Evolutionary conservation across 2,888 invertebrate genomes (phyloP).

Genomic region (Dorcus parallelipipedus): DNA sequence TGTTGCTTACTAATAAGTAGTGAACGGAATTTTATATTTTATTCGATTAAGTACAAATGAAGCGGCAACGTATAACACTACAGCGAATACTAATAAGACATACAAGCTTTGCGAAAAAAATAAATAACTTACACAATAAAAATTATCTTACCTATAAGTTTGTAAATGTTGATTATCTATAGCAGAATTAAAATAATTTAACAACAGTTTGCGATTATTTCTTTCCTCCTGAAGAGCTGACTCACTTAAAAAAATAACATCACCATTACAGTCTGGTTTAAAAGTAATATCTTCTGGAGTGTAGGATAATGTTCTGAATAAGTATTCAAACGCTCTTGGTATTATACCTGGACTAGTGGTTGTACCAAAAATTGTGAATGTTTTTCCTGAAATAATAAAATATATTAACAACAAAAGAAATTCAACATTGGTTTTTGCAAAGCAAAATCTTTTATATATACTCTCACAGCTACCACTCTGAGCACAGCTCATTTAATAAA

Average conservation of each 20-base stretch:
- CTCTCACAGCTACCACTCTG: too few relatives aligned
- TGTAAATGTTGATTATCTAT: slow-evolving; percentile 19
- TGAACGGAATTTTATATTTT: too few relatives aligned
- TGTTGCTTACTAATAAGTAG: too few relatives aligned
- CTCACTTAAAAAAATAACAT: slow-evolving; percentile 44
- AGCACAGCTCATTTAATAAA: too few relatives aligned
- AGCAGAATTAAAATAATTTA: too few relatives aligned
- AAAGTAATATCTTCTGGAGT: slow-evolving; percentile 25
- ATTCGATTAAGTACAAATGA: too few relatives aligned
- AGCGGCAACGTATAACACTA: too few relatives aligned
- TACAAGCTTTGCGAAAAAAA: not conserved
- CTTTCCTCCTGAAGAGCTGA: slow-evolving; percentile 17
- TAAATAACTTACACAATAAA: slow-evolving; percentile 1
- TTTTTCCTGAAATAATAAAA: slow-evolving; percentile 34
- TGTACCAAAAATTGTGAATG: slow-evolving; percentile 51
- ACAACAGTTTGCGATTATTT: slow-evolving; percentile 33
- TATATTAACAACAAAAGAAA: too few relatives aligned
- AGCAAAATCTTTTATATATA: too few relatives aligned
- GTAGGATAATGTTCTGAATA: slow-evolving; percentile 43
- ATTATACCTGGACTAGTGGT: slow-evolving; percentile 61
- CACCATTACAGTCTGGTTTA: slow-evolving; percentile 46
- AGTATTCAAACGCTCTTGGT: slow-evolving; percentile 56
- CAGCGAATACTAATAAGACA: too few relatives aligned
- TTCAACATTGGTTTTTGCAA: too few relatives aligned
- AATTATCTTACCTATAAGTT: slow-evolving; percentile 25